Conservation (phyloP, 2,888 invertebrate species). For the Drosophila formosana region DNA sequence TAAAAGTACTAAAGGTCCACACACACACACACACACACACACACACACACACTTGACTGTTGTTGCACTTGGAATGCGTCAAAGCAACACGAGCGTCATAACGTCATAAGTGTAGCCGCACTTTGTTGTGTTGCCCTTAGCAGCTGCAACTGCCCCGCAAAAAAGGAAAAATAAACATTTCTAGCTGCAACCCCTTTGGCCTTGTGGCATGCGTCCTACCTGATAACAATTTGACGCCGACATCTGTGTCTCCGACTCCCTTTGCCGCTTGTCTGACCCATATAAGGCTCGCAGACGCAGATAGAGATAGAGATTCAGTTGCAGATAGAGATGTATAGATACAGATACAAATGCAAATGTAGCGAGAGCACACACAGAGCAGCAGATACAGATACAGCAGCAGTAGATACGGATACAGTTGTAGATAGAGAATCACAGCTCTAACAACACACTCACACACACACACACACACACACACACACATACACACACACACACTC, state of each 20-base stretch:
- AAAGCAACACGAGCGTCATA: conserved; percentile 72
- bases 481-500: background rate
- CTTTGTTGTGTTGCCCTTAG: conserved; percentile 9
- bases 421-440: background rate
- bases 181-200: conserved; percentile 46
- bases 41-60: conserved; percentile 8
- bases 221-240: conserved; percentile 60
- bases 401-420: conserved; percentile 5
- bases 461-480: background rate
- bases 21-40: conserved; percentile 4
- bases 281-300: conserved; percentile 46
- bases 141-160: background rate
- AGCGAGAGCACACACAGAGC: background rate
- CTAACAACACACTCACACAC: conserved; percentile 9
- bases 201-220: conserved; percentile 59
- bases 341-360: conserved; percentile 2
- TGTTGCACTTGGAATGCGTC: conserved; percentile 58
- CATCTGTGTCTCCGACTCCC: conserved; percentile 4
- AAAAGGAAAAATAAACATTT: background rate
- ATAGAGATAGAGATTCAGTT: background rate
- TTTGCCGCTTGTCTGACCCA: conserved; percentile 61
- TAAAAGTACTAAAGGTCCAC: conserved; percentile 35
- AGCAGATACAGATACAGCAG: background rate
- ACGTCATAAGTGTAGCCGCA: conserved; percentile 26
- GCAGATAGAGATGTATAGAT: background rate